These are phyloP conservation scores for Pagetopsis macropterus DNA, from an alignment of 2,797 vertebrate species.

Conservation along the genomic window DNA sequence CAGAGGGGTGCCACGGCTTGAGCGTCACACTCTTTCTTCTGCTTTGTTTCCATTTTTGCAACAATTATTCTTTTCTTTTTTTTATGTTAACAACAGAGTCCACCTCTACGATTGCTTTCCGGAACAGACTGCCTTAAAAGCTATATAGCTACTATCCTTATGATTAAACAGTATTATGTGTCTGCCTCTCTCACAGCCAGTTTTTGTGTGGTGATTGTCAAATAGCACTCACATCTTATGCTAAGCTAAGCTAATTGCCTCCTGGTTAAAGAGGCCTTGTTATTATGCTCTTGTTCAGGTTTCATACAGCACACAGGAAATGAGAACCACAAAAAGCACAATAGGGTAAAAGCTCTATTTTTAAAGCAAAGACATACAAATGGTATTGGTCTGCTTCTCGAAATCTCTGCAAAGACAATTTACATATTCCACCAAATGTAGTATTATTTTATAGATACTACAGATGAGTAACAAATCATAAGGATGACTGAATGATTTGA, in stretches of 20 bases:
- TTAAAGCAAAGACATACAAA: conserved; percentile 1
- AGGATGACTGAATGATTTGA: conserved; percentile 12
- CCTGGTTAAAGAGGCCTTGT: not conserved
- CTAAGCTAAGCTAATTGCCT: conserved; percentile 7
- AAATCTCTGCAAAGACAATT: not conserved
- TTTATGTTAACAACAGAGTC: not conserved
- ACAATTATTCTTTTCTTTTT: not conserved
- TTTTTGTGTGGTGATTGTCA: too few relatives aligned
- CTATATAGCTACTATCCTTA: not conserved
- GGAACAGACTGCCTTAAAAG: not conserved
- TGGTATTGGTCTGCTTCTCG: not conserved
- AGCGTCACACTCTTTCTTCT: not conserved
- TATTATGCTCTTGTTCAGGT: too few relatives aligned
- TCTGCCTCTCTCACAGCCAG: not conserved
- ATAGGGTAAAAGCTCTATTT: not conserved
- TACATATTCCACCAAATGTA: not conserved
- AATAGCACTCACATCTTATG: not conserved
- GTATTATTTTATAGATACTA: too few relatives aligned
- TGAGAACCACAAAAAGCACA: too few relatives aligned
- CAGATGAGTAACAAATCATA: not conserved
- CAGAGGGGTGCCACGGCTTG: not conserved
- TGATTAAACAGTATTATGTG: not conserved
- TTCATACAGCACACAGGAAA: too few relatives aligned
- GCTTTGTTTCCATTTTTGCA: not conserved
- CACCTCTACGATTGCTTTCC: not conserved